Conservation (phyloP, 2,113 vertebrate genomes). For the Zosterops pallidus region DNA sequence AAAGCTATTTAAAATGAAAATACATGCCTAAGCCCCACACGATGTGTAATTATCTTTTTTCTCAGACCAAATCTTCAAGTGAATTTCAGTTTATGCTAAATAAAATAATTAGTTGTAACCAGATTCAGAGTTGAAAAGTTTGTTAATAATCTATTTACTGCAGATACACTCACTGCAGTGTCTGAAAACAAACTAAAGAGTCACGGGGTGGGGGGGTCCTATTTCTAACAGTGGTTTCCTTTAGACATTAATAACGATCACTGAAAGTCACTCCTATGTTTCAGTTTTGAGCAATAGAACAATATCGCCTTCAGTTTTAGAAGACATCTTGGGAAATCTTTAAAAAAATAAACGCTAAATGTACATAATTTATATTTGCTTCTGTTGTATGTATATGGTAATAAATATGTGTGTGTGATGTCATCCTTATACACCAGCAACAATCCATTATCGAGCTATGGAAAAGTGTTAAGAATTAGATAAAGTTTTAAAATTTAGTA, state of each 20-base stretch:
- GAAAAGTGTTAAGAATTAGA: background rate
- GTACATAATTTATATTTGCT: background rate
- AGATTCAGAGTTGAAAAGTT: background rate
- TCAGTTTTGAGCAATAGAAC: background rate
- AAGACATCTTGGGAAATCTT: background rate
- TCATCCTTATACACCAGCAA: background rate
- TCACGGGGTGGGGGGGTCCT: background rate
- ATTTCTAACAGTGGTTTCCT: conserved; percentile 52
- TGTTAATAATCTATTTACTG: conserved; percentile 39
- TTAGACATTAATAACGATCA: conserved; percentile 2
- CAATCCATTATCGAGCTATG: background rate
- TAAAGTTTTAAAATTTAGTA: background rate
- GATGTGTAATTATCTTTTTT: conserved; percentile 3
- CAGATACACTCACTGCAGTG: background rate
- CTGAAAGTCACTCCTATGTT: conserved; percentile 1
- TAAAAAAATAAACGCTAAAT: background rate
- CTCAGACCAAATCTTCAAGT: background rate
- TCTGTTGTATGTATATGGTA: background rate
- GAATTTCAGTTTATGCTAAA: background rate
- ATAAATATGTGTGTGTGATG: background rate
- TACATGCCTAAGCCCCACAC: background rate
- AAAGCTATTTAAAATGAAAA: conserved; percentile 21
- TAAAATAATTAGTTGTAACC: background rate
- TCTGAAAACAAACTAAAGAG: conserved; percentile 42
- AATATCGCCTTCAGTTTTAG: background rate